phyloP scores from a whole-genome alignment of 2,797 vertebrate genomes.

The Typhlichthys eigenmanni region DNA sequence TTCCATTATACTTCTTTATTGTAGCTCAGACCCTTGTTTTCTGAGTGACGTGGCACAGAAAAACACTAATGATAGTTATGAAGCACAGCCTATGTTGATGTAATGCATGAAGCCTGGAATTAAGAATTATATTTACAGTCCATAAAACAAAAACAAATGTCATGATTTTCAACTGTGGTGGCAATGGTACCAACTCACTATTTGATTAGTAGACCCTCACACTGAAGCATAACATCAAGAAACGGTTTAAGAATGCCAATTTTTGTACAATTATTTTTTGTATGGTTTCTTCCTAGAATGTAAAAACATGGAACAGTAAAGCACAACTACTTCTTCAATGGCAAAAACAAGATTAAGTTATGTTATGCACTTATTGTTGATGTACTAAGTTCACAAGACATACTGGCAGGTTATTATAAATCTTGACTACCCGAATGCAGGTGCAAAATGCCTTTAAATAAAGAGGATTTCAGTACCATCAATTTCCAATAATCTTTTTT shows the following conservation, averaged over 20 bases:
- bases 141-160: slow-evolving; percentile 4
- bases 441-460: slow-evolving; percentile 45
- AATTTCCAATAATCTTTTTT: slow-evolving; percentile 26
- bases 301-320: no score
- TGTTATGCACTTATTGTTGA: no score
- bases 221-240: no score
- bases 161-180: slow-evolving; percentile 13
- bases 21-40: slow-evolving; percentile 14
- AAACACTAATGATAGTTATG: slow-evolving; percentile 43
- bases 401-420: slow-evolving; percentile 55
- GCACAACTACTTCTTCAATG: slow-evolving; percentile 48
- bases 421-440: slow-evolving; percentile 73
- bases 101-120: slow-evolving; percentile 40
- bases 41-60: slow-evolving; percentile 34
- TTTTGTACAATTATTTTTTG: no score
- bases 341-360: slow-evolving; percentile 30
- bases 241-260: no score
- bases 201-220: background rate
- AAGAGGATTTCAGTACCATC: slow-evolving; percentile 60
- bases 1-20: slow-evolving; percentile 37
- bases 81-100: slow-evolving; percentile 48
- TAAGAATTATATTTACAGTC: slow-evolving; percentile 35
- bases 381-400: slow-evolving; percentile 20
- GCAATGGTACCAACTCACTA: background rate
- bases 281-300: no score